phyloP scores from a whole-genome alignment of 2,888 invertebrate species.

The Tipula helvola region DNA sequence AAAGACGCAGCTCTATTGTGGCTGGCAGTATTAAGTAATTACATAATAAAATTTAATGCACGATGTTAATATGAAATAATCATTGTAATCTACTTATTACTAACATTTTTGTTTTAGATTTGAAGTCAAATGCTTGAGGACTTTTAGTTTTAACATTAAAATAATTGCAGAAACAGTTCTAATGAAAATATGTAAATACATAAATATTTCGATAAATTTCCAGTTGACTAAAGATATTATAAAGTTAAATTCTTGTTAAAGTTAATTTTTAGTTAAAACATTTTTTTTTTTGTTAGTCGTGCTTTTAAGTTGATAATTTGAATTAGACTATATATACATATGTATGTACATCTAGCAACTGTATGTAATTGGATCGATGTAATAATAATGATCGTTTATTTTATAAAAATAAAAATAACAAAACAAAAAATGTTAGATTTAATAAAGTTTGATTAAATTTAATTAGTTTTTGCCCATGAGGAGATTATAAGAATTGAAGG shows the following conservation, averaged over 20 bases:
- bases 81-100: neutral
- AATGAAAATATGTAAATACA: neutral
- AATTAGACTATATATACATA: neutral
- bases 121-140: neutral
- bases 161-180: neutral
- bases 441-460: neutral
- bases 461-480: conserved; percentile 4
- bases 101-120: neutral
- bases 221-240: neutral
- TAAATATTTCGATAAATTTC: neutral
- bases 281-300: neutral
- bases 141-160: neutral
- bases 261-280: neutral
- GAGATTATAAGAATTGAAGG: neutral
- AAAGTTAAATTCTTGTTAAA: neutral
- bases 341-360: neutral
- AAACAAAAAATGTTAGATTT: neutral
- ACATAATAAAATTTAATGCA: neutral
- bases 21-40: neutral
- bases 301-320: neutral
- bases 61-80: neutral
- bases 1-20: neutral
- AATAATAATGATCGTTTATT: neutral
- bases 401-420: neutral
- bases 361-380: neutral